Evolutionary conservation across 2,113 vertebrate genomes (phyloP).

Genomic region (Coregonus clupeaformis): DNA sequence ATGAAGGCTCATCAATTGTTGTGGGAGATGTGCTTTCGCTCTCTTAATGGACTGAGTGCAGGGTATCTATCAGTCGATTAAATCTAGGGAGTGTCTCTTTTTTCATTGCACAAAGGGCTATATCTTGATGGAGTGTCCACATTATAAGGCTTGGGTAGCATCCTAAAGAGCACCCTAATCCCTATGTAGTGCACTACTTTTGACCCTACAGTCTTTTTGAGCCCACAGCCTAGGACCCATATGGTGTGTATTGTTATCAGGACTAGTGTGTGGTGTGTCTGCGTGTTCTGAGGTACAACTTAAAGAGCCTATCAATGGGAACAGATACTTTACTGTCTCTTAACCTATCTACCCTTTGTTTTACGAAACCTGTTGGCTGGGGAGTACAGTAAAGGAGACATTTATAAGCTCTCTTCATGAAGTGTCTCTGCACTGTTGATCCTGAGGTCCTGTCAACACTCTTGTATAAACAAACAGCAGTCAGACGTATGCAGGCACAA

Average conservation of each 20-base stretch:
- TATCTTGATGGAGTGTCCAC: conserved; percentile 2
- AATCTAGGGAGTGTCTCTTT: background rate
- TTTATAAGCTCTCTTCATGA: background rate
- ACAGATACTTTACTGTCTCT: background rate
- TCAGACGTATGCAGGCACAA: too few species aligned
- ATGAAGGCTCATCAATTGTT: background rate
- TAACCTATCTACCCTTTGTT: background rate
- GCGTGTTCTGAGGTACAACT: background rate
- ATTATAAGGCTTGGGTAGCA: background rate
- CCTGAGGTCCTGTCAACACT: too few species aligned
- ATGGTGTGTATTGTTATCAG: background rate
- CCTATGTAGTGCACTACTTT: too few species aligned
- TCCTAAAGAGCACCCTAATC: too few species aligned
- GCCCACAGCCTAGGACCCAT: background rate
- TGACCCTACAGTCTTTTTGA: too few species aligned
- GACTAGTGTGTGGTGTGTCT: background rate
- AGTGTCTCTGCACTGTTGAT: too few species aligned
- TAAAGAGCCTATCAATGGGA: background rate
- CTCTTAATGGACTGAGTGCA: background rate
- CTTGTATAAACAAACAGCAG: too few species aligned
- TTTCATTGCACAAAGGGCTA: conserved; percentile 2
- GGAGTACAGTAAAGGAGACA: background rate
- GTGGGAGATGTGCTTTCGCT: background rate
- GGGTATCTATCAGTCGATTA: background rate
- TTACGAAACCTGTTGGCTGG: background rate